Base-by-base conservation (phyloP, 2,113 vertebrate species). In the Pyrgilauda ruficollis region DNA sequence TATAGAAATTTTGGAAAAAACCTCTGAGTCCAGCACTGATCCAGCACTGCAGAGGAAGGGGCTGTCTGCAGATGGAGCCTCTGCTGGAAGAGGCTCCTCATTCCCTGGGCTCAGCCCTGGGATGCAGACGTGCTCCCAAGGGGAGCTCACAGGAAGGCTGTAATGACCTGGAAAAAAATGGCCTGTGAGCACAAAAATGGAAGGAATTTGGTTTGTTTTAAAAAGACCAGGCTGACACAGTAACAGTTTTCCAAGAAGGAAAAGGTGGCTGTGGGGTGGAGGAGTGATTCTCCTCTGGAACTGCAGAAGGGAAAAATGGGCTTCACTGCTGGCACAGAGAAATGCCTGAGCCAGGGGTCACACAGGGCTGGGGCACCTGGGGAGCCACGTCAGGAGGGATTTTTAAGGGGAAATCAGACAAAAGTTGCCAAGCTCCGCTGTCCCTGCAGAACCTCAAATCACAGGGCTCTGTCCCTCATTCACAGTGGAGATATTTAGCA, bases 301-400 rank as follows among this genome's bases (percentile, higher is more conserved):
- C 2, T 9, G 7, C 23, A 0, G 3, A 31, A 27, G 17, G 37
- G 35, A 2, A 47, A 11, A 16, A 9, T 4, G 9, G 19, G 15
- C 6, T 58, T 53, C 3, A 0, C 5, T 49, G 47, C 28, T 58
- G 70, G 70, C 33, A 9, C 28, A 4, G 59, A 20, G 55, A 37
- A 27, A 28, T 5, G 1, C 46, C 49, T 2, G 6, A 55, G 43
- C 43, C 33, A 50, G 41, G n/a, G 44, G 19, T 35, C 15, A 3
- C 24, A 21, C 0, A 0, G 76, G 46, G 56, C 44, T 2, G 15
- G 81, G 47, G 35, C 53, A 56, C 31, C 20, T 8, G 50, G 37
- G 46, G 14, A 80, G 44, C 64, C 66, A 15, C 6, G 0, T 14
- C 59, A 27, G 0, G 0, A 52, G 46, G 0, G 23, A 7, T 13